Base-by-base conservation (phyloP, 2,888 invertebrate genomes). In the Orthonychiurus folsomi region DNA sequence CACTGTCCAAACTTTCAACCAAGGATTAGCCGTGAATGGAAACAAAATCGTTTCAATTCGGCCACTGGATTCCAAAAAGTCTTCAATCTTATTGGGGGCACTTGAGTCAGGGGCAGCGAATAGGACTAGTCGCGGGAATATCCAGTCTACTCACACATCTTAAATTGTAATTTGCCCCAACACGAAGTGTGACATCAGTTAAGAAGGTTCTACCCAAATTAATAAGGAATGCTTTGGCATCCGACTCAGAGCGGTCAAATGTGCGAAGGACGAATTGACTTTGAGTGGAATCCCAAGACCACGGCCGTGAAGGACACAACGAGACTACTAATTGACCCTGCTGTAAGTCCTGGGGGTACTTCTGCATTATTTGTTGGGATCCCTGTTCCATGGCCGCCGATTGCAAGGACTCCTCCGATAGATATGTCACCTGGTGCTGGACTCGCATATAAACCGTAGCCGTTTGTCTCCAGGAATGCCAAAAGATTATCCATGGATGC, bases 401-500 rank as follows among this genome's bases (percentile, higher is more conserved):
- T 58, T 1, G 69, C 65, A 1, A 69, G n/a, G 18, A 59, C 66
- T 20, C 69, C 69, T 3, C 69, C 69, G 9, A 69, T 50, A 2
- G 65, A 63, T 3, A 64, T 37, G 21, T 67, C 64, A 1, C 67
- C 69, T 18, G 57, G 52, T 1, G 65, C 65, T n/a, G 67, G 64
- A 23, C 57, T 20, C 1, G 57, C 57, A 26, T 18, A 59, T 2
- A 69, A 26, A 20, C 56, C 63, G 15, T 57, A 59, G 21, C 61
- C 64, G 37, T 66, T 50, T 26, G 58, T 50, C 26, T 67, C 67
- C 50, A 67, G 21, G 50, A 64, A 67, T 3, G 18, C 27, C 25
- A 67, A 53, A 18, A 69, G 23, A 54, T 37, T 50, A 12, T 69
- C 65, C 24, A 69, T 52, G 2, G 64, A 56, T 1, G 63, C 62